Evolutionary conservation across 2,888 invertebrate species (phyloP), one percentile per base, ranked within the genome.

Genomic region (Cheilosia urbana): DNA sequence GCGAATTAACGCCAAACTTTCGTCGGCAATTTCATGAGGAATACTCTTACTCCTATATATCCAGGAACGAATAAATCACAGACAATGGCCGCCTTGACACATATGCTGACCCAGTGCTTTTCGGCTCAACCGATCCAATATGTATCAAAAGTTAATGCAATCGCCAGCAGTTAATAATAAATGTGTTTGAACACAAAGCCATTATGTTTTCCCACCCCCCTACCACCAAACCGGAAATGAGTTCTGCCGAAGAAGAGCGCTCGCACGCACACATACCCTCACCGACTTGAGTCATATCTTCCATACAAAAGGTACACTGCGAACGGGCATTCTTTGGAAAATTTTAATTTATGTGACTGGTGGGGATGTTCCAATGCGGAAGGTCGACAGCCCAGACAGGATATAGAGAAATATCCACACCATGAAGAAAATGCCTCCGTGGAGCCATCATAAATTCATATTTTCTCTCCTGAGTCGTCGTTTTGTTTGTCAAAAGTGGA

Each of bases 401-500:
- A 85, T 85, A 68, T 81, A 81, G 81, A 72, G 76, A 81, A 81
- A 80, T 63, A 80, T 84, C 80, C 69, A 75, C 78, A 83, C 68
- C 47, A 58, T 66, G 63, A 68, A 79, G 63, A 68, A 79, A 79
- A 84, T 85, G 71, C 84, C 76, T 80, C 80, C 57, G 55, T 66
- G 84, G 84, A 81, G 80, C 80, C 84, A 76, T 81, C 80, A 85
- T 85, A 85, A 85, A 85, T 80, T 85, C 76, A 85, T 76, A 85
- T 85, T 81, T 80, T 65, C 42, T 47, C 75, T 49, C 47, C 37
- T n/a, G 30, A 40, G n/a, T 42, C 53, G 13, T 45, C 53, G 40
- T 78, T 72, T 72, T 83, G 72, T 79, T 72, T 83, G 80, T 80
- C 80, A 75, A 75, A 75, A 81, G n/a, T 47, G 47, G 40, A 51